Evolutionary conservation across 2,888 invertebrate species (phyloP).

Genomic region (Ichneumoninae sp.): DNA sequence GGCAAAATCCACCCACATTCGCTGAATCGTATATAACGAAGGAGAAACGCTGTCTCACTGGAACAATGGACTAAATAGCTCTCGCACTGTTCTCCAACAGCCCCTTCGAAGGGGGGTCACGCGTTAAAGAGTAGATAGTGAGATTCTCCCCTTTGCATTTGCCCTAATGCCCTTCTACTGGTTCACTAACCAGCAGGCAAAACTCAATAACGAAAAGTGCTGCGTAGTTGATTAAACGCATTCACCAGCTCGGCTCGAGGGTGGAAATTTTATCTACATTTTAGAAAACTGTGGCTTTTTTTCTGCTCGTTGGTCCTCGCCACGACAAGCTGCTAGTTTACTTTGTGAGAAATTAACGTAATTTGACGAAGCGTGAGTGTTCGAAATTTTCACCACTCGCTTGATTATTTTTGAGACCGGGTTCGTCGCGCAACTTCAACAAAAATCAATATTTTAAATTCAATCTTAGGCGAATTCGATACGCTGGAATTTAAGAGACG

Average conservation of each 20-base stretch:
- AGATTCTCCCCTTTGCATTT: conserved; percentile 18
- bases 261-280: not conserved
- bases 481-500: not conserved
- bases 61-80: conserved; percentile 61
- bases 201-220: conserved; percentile 27
- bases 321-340: not conserved
- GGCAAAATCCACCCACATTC: conserved; percentile 64
- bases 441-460: not conserved
- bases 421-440: not conserved
- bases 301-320: not conserved
- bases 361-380: not conserved
- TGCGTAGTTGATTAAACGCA: not conserved
- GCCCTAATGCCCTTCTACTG: conserved; percentile 1
- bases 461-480: not conserved
- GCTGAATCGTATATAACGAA: conserved; percentile 53
- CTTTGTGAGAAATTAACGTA: not conserved
- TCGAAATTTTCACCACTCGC: not conserved
- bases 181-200: not conserved
- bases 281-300: not conserved
- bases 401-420: not conserved
- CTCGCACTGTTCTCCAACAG: conserved; percentile 28
- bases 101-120: not conserved
- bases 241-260: not conserved
- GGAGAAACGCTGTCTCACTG: conserved; percentile 49
- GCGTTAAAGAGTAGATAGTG: not conserved